These are phyloP conservation scores for Oligia latruncula DNA, from an alignment of 2,888 invertebrate genomes.

Conservation along the genomic window DNA sequence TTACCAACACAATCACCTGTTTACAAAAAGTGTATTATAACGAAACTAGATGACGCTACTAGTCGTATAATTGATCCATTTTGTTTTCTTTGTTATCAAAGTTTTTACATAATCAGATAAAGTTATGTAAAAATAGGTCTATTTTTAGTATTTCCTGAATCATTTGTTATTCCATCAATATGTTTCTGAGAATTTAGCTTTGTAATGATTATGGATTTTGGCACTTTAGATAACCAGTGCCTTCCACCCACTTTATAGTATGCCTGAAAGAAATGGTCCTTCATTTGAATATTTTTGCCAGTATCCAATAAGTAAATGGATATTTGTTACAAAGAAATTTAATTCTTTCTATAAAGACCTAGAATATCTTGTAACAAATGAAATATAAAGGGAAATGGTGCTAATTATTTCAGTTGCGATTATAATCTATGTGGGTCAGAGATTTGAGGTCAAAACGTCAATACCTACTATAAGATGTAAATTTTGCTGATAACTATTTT, in stretches of 20 bases:
- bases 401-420: constrained; percentile 21
- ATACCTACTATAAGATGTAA: constrained; percentile 8
- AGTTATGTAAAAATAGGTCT: neutral
- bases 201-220: neutral
- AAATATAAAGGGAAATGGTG: neutral
- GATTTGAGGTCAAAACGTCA: constrained; percentile 50
- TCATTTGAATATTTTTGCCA: neutral
- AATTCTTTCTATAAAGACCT: neutral
- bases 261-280: neutral
- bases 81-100: constrained; percentile 27
- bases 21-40: neutral
- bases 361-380: neutral
- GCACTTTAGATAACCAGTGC: neutral
- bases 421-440: constrained; percentile 46
- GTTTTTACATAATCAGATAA: constrained; percentile 21
- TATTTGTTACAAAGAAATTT: neutral
- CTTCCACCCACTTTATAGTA: neutral
- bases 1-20: neutral
- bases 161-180: neutral
- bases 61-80: neutral
- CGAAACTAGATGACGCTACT: constrained; percentile 39
- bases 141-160: neutral
- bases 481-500: constrained; percentile 24
- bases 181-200: neutral
- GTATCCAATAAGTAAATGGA: neutral